Base-by-base conservation (phyloP, 2,113 vertebrate genomes). In the Fukomys damarensis region DNA sequence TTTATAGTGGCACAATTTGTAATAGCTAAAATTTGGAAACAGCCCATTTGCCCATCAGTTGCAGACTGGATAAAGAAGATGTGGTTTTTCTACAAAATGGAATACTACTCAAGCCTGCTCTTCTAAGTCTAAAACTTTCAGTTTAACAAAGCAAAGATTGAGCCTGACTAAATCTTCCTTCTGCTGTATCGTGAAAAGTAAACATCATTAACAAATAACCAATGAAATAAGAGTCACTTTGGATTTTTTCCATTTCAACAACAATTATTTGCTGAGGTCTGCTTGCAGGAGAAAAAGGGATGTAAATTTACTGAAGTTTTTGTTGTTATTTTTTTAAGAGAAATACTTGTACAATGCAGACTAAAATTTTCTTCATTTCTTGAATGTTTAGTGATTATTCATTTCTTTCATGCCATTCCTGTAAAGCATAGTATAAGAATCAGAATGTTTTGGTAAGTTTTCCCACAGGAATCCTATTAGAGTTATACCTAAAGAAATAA, bases 131-230 rank as follows among this genome's bases (percentile, higher is more conserved):
- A 72, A 93, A 49, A 16, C 38, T 86, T 58, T 87, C 6, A 20
- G 43, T 54, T 83, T 83, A 70, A 63, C 52, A 80, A 61, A 90
- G 32, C 52, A 66, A 85, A 95, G 13, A 30, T 54, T 89, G 70
- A 54, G 68, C 16, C 66, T 58, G 43, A 63, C 58, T 26, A 97
- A 77, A 56, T 89, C 80, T 96, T 94, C 52, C 59, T 94, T 80
- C 94, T 96, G 91, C 80, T 86, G 54, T 26, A 41, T 46, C 91
- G 80, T 68, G 86, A 94, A 97, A 95, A 93, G 54, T 87, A 97
- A 97, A 96, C 68, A 95, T 77, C 70, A 85, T 87, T 90, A 81
- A 85, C 68, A 59, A 89, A 41, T 0, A 4, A 56, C 58, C 82
- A 86, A 80, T 49, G 49, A 95, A 97, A 32, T 65, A 65, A 65